Evolutionary conservation across 2,888 invertebrate genomes (phyloP).

Genomic region (Coelinius sp.): DNA sequence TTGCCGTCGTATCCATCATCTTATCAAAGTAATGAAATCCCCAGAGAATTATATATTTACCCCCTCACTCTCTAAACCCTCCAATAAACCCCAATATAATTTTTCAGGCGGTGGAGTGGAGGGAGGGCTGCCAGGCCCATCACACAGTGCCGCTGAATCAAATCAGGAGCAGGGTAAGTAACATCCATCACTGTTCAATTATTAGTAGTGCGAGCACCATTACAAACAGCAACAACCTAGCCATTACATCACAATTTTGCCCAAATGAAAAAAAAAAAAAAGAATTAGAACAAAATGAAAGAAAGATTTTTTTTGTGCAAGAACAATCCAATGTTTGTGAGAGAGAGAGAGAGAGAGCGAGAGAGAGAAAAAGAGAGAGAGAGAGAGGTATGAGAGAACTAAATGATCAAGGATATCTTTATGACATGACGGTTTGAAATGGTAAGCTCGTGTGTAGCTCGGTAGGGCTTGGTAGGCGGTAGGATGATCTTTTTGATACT

Average conservation of each 20-base stretch:
- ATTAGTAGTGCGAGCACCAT: conserved; percentile 71
- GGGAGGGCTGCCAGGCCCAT: conserved; percentile 68
- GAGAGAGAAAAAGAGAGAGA: too few species aligned
- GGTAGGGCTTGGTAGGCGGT: conserved; percentile 70
- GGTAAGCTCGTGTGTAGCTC: conserved; percentile 71
- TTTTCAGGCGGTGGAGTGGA: conserved; percentile 64
- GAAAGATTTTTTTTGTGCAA: conserved; percentile 33
- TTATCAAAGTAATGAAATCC: conserved; percentile 63
- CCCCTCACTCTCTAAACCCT: not conserved
- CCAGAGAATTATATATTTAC: not conserved
- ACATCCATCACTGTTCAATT: conserved; percentile 40
- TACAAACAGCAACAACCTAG: conserved; percentile 72
- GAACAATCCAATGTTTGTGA: conserved; percentile 46
- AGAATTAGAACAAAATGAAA: conserved; percentile 36
- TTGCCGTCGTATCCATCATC: conserved; percentile 67
- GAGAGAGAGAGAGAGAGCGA: too few species aligned
- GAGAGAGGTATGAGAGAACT: conserved; percentile 34
- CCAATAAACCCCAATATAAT: not conserved
- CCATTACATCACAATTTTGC: conserved; percentile 66
- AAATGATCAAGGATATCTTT: conserved; percentile 28
- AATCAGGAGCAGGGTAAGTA: conserved; percentile 70
- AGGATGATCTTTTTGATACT: conserved; percentile 53
- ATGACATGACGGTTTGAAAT: conserved; percentile 69
- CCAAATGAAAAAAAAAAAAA: conserved; percentile 55
- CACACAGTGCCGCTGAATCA: conserved; percentile 65